Percentiles rank a stretch among this genome's conserved stretches.
Conservation (phyloP, 1,140 invertebrate species). For the Diploscapter pachys region DNA sequence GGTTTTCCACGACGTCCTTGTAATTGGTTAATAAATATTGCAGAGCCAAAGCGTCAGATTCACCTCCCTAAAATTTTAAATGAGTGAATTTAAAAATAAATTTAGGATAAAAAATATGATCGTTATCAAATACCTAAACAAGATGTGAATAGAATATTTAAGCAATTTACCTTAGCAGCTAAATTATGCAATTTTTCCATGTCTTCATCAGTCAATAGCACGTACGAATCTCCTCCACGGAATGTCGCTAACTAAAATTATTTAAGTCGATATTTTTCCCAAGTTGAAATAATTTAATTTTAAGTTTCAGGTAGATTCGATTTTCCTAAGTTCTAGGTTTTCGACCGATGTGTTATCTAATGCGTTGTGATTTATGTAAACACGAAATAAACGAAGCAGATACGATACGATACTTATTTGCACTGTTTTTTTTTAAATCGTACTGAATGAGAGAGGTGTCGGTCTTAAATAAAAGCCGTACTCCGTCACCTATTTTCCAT, state of each 20-base stretch:
- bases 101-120: not conserved
- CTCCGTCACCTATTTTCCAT: too few relatives aligned
- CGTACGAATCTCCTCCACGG: conserved; percentile 37
- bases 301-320: not conserved
- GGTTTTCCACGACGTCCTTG: conserved; percentile 33
- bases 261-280: not conserved
- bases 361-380: not conserved
- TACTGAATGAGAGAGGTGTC: not conserved
- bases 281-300: not conserved
- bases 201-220: conserved; percentile 37
- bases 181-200: conserved; percentile 41
- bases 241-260: conserved; percentile 38
- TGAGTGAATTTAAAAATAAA: not conserved
- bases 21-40: conserved; percentile 39
- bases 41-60: conserved; percentile 34
- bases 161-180: conserved; percentile 28
- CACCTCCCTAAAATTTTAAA: conserved; percentile 23
- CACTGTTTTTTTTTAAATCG: not conserved
- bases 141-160: too few relatives aligned
- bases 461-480: too few relatives aligned
- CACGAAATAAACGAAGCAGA: not conserved
- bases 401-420: not conserved
- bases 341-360: not conserved
- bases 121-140: too few relatives aligned
- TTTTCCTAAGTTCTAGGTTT: not conserved